A percentile compares a stretch with the other conserved stretches of the same genome.
Evolutionary conservation across 1,140 invertebrate genomes (phyloP).

Genomic region (Drosophila suzukii): DNA sequence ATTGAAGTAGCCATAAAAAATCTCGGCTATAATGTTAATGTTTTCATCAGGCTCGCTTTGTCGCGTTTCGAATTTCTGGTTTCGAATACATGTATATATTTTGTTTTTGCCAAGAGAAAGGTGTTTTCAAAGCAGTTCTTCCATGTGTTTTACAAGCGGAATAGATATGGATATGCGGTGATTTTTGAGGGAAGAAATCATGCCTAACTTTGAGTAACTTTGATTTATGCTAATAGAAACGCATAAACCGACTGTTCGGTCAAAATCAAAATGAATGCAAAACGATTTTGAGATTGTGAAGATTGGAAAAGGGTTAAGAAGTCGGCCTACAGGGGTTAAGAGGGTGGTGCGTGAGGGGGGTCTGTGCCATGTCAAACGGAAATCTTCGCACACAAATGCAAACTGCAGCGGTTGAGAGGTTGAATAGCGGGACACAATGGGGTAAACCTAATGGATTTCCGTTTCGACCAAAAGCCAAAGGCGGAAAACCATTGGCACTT

Average conservation of each 20-base stretch:
- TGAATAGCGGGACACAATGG: slow-evolving; percentile 24
- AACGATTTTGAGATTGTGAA: slow-evolving; percentile 64
- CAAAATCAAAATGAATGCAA: slow-evolving; percentile 60
- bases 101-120: slow-evolving; percentile 64
- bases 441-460: slow-evolving; percentile 78
- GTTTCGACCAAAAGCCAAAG: slow-evolving; percentile 60
- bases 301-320: neutral
- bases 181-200: slow-evolving; percentile 18
- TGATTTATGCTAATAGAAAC: slow-evolving; percentile 79
- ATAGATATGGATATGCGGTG: slow-evolving; percentile 28
- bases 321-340: neutral
- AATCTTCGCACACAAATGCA: slow-evolving; percentile 69
- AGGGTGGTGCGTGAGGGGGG: slow-evolving; percentile 1
- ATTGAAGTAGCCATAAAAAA: slow-evolving; percentile 78
- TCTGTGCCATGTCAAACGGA: slow-evolving; percentile 69
- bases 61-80: slow-evolving; percentile 53
- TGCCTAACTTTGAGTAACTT: slow-evolving; percentile 25
- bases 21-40: slow-evolving; percentile 72
- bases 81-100: slow-evolving; percentile 35
- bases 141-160: slow-evolving; percentile 69
- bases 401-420: slow-evolving; percentile 48
- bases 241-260: slow-evolving; percentile 48
- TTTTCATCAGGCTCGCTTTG: slow-evolving; percentile 70
- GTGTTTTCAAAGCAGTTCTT: slow-evolving; percentile 68
- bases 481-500: slow-evolving; percentile 74